Evolutionary conservation across 92 coral and sea anemone species (phyloP).

Genomic region (Epizoanthus illoricatus): DNA sequence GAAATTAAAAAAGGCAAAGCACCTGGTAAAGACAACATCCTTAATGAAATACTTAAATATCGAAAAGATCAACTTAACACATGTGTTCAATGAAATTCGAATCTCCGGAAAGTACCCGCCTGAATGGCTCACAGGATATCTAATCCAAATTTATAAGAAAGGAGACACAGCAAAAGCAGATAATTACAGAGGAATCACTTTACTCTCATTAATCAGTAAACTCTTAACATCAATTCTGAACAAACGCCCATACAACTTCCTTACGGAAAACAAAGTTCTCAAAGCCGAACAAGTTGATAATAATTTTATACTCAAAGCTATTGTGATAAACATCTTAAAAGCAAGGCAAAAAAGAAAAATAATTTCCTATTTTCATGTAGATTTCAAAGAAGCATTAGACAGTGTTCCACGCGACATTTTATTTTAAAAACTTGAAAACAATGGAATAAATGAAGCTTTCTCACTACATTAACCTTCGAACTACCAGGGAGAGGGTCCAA

Average conservation of each 20-base stretch:
- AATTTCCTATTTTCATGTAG: background rate
- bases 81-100: constrained; percentile 34
- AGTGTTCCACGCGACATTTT: background rate
- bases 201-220: constrained; percentile 5
- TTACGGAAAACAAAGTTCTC: constrained; percentile 10
- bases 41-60: constrained; percentile 37
- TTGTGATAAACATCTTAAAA: no score
- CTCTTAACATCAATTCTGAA: constrained; percentile 42
- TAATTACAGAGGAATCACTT: constrained; percentile 43
- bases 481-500: no score
- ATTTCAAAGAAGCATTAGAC: background rate
- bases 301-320: no score
- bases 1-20: constrained; percentile 42
- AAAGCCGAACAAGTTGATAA: background rate
- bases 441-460: background rate
- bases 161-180: constrained; percentile 40
- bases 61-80: constrained; percentile 9
- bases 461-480: no score
- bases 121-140: constrained; percentile 32
- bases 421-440: background rate
- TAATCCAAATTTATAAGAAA: constrained; percentile 46
- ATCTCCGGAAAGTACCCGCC: constrained; percentile 28
- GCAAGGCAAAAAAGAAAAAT: no score
- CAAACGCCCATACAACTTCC: constrained; percentile 12
- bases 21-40: constrained; percentile 33